Percentiles rank a stretch among this genome's conserved stretches.
Conservation (phyloP, 2,888 invertebrate species). For the Coecobrya sp. region DNA sequence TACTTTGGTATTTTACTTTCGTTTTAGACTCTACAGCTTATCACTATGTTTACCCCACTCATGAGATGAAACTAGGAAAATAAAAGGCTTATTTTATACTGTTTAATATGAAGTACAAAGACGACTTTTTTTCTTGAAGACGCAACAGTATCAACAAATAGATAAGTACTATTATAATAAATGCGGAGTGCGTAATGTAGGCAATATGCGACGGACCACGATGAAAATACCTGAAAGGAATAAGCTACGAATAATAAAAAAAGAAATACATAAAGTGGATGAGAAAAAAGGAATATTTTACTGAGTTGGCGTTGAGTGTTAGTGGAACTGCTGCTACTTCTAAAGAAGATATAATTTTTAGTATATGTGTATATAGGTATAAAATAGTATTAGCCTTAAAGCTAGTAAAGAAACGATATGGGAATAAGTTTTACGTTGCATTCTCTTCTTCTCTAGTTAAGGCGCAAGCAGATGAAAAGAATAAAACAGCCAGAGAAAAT, state of each 20-base stretch:
- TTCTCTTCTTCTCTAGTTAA: not conserved
- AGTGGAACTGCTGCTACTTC: not conserved
- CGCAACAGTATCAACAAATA: not conserved
- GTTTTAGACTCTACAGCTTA: not conserved
- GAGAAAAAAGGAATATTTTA: not conserved
- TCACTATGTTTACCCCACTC: not conserved
- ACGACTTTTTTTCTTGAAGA: not conserved
- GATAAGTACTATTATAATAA: not conserved
- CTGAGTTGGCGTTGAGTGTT: not conserved
- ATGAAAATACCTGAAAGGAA: not conserved
- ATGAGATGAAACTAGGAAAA: not conserved
- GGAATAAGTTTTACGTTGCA: constrained; percentile 48
- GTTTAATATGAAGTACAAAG: not conserved
- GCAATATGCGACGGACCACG: not conserved
- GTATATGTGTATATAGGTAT: too few species aligned
- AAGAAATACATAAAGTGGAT: not conserved
- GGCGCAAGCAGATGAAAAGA: not conserved
- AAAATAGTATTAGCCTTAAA: not conserved
- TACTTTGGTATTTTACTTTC: not conserved
- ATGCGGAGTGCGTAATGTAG: not conserved
- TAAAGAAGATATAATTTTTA: too few species aligned
- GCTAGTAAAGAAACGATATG: constrained; percentile 7
- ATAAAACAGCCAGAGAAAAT: not conserved
- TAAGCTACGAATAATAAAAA: not conserved
- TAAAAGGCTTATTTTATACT: not conserved